Base-by-base conservation (phyloP, 2,113 vertebrate genomes). In the Chaenogobius annularis region DNA sequence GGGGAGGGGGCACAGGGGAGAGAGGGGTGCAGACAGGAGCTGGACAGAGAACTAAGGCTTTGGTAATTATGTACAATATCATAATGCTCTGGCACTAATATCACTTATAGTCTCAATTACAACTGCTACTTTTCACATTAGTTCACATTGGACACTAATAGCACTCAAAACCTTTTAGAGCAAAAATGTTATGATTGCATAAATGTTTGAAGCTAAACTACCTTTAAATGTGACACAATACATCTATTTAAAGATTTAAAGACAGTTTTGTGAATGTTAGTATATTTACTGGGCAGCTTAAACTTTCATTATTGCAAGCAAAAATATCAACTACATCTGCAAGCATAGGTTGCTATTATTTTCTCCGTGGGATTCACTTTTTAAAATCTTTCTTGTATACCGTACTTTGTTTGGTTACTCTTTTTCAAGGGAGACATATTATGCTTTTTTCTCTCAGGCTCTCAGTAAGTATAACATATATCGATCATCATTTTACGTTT, bases 1-100 rank as follows among this genome's bases (percentile, higher is more conserved):
- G 37, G 14, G 43, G 54, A 90, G 93, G 23, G 56, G 54, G 69
- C 3, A 58, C 22, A 31, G 56, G 56, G 54, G 77, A 44, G 55
- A 11, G 43, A 23, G 35, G 12, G 63, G 52, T 46, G 61, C 67
- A 64, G 26, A 43, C 22, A 46, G 61, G 26, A 56, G 92, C 9
- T 48, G 44, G 64, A 63, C 13, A 35, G 20, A 85, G 50, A 74
- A 79, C 68, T 75, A 66, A 77, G 81, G 69, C 14, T 55, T 20
- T 68, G 48, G 78, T 83, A 78, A 86, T 88, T 85, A 85, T 50
- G 86, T 89, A 88, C 82, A 73, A 61, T 61, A 61, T 61, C 58
- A 61, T 14, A 61, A 35, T 61, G 58, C 17, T 61, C 14, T 31
- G 14, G 5, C 58, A 8, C 58, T 61, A 61, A 61, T 61, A 61